These are phyloP conservation scores for Labeo calbasu DNA, from an alignment of 2,797 vertebrate species.

Conservation along the genomic window DNA sequence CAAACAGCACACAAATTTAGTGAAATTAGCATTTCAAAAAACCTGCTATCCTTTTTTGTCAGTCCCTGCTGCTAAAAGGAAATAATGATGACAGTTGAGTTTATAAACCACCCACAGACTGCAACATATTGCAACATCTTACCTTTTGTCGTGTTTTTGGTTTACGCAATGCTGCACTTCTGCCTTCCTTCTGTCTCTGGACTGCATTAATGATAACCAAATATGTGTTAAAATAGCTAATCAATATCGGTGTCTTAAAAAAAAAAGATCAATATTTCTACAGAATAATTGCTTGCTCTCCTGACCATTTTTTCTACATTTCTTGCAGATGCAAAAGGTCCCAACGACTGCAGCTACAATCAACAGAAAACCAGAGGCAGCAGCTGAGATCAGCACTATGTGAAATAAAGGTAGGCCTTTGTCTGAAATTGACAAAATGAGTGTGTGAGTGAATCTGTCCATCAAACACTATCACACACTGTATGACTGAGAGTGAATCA, in stretches of 20 bases:
- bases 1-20: neutral
- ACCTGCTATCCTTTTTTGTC: neutral
- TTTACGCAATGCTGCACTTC: neutral
- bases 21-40: neutral
- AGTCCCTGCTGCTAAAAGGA: neutral
- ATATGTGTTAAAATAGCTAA: neutral
- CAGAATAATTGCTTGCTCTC: neutral
- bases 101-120: neutral
- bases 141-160: neutral
- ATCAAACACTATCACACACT: neutral
- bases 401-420: neutral
- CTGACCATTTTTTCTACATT: conserved; percentile 1
- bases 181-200: neutral
- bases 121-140: neutral
- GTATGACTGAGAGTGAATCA: neutral
- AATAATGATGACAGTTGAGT: neutral
- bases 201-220: neutral
- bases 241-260: neutral
- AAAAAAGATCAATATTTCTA: neutral
- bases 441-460: neutral
- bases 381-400: neutral
- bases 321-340: neutral
- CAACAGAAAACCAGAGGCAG: neutral
- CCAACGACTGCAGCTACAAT: neutral
- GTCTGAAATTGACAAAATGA: neutral